phyloP scores from a whole-genome alignment of 2,888 invertebrate species.

The Salpingus planirostris region DNA sequence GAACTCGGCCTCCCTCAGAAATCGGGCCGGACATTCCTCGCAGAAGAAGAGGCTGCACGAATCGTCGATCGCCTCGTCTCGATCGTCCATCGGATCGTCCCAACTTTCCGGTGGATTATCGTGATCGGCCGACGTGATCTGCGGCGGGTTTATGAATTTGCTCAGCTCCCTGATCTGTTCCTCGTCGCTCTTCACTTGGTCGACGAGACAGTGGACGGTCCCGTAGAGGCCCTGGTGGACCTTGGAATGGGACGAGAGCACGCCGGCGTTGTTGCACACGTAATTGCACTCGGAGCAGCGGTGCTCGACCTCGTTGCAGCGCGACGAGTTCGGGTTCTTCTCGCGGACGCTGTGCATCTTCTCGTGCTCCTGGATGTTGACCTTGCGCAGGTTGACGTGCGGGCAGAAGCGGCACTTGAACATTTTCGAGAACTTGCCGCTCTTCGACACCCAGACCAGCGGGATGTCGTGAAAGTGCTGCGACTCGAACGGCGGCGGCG shows the following conservation, averaged over 20 bases:
- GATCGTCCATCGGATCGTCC: constrained; percentile 14
- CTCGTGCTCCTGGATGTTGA: constrained; percentile 76
- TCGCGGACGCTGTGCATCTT: constrained; percentile 58
- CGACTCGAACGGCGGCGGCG: constrained; percentile 35
- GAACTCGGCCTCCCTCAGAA: constrained; percentile 65
- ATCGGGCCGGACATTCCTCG: constrained; percentile 75
- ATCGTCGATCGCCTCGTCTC: constrained; percentile 17
- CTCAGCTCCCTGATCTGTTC: constrained; percentile 51
- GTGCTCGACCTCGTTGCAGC: constrained; percentile 46
- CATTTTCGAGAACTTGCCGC: constrained; percentile 68
- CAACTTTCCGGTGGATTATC: too few relatives aligned
- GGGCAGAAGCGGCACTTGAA: constrained; percentile 79
- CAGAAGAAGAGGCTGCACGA: constrained; percentile 55
- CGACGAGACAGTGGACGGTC: constrained; percentile 62
- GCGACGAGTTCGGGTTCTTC: constrained; percentile 27
- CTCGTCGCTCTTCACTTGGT: constrained; percentile 55
- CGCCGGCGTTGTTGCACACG: constrained; percentile 62
- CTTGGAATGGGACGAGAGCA: constrained; percentile 63
- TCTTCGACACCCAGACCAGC: constrained; percentile 66
- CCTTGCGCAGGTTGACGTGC: constrained; percentile 70
- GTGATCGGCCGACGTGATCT: constrained; percentile 16
- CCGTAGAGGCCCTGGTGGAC: constrained; percentile 65
- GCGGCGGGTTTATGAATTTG: constrained; percentile 19
- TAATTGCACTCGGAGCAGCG: constrained; percentile 75
- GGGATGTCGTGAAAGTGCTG: constrained; percentile 54